phyloP scores from a whole-genome alignment of 2,888 invertebrate genomes.

The Campoplex capitator region DNA sequence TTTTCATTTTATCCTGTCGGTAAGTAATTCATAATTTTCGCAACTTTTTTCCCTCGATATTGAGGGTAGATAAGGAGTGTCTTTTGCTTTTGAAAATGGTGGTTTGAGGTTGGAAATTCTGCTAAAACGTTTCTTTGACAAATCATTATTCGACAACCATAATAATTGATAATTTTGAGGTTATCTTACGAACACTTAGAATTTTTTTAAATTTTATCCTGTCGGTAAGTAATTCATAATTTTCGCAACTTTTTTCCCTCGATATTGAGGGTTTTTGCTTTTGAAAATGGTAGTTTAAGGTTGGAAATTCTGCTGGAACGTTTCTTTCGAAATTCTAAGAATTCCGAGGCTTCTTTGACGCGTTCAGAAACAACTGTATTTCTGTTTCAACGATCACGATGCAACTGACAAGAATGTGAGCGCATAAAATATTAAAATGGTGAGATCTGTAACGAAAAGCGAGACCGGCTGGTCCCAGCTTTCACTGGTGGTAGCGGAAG shows the following conservation, averaged over 20 bases:
- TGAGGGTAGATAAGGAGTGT: neutral
- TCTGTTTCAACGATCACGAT: neutral
- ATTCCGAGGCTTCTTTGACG: neutral
- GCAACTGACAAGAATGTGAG: neutral
- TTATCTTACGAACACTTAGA: neutral
- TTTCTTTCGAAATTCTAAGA: neutral
- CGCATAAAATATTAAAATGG: slow-evolving; percentile 8
- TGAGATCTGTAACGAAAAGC: slow-evolving; percentile 43
- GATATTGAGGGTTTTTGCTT: neutral
- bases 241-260: neutral
- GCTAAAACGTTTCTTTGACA: neutral
- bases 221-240: too few species aligned
- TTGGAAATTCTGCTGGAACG: neutral
- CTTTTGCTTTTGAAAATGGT: neutral
- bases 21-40: too few species aligned
- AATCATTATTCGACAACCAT: neutral
- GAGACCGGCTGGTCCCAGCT: slow-evolving; percentile 19
- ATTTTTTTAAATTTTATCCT: too few species aligned
- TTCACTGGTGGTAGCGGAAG: neutral
- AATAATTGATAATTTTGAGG: neutral
- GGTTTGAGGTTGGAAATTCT: neutral
- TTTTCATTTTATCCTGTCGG: too few species aligned
- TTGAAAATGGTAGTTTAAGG: neutral
- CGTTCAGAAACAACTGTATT: neutral
- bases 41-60: neutral